phyloP scores from a whole-genome alignment of 2,888 invertebrate species.

The Uropetala carovei region DNA sequence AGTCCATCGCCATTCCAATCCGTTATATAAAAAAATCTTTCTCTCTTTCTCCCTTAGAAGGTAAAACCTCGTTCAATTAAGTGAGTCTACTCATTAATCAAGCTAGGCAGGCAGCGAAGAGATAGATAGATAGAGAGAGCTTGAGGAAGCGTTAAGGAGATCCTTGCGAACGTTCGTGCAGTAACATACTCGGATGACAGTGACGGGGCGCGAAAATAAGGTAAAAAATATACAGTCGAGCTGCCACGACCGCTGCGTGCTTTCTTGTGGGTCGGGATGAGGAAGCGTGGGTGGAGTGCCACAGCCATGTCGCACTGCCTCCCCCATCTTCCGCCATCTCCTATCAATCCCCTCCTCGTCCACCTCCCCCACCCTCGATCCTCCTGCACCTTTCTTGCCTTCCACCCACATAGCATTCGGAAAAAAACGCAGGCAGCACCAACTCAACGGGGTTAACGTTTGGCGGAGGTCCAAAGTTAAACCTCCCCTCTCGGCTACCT shows the following conservation, averaged over 20 bases:
- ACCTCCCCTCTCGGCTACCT: too few species aligned
- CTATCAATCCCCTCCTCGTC: too few species aligned
- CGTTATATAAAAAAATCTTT: too few species aligned
- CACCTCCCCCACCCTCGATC: not conserved
- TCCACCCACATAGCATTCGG: not conserved
- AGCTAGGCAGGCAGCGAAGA: not conserved
- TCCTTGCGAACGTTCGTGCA: not conserved
- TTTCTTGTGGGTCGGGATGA: not conserved
- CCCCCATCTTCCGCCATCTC: not conserved
- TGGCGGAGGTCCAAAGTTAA: constrained; percentile 19
- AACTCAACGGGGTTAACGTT: constrained; percentile 24
- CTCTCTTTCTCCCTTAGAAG: too few species aligned
- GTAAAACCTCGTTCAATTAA: not conserved
- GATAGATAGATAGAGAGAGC: not conserved
- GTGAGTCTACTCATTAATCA: not conserved
- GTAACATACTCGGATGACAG: not conserved
- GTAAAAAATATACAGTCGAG: not conserved
- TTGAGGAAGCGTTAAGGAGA: not conserved
- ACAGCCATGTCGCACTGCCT: constrained; percentile 21
- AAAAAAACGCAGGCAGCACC: not conserved
- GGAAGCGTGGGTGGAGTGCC: not conserved
- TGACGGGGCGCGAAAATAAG: not conserved
- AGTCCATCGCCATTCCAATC: too few species aligned
- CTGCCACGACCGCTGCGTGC: constrained; percentile 11
- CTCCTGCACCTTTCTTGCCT: not conserved